Evolutionary conservation across 2,797 vertebrate species (phyloP).

Genomic region (Lutjanus argentimaculatus): DNA sequence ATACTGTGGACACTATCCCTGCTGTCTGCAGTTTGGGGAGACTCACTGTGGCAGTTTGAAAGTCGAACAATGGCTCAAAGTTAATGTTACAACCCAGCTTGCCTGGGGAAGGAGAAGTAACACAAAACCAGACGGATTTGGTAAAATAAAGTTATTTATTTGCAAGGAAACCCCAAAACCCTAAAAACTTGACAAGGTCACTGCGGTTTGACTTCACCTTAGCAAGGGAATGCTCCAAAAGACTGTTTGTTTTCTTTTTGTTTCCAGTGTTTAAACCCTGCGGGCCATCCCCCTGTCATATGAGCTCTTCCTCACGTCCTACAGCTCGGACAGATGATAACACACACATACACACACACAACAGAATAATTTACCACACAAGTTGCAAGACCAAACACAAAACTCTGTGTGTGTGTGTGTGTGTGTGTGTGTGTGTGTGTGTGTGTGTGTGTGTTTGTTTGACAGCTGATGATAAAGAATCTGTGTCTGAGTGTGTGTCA

Average conservation of each 20-base stretch:
- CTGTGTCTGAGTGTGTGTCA: background rate
- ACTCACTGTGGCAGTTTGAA: background rate
- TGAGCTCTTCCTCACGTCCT: slow-evolving; percentile 28
- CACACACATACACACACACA: background rate
- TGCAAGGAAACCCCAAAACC: background rate
- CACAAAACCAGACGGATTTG: too few relatives aligned
- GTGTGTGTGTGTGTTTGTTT: slow-evolving; percentile 31
- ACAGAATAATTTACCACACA: slow-evolving; percentile 51
- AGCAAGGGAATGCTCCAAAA: background rate
- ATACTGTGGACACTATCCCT: background rate
- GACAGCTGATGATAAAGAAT: slow-evolving; percentile 41
- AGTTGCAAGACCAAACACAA: slow-evolving; percentile 22
- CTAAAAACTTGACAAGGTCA: background rate
- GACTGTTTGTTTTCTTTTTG: slow-evolving; percentile 27
- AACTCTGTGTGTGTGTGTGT: slow-evolving; percentile 28
- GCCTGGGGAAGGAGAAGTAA: background rate
- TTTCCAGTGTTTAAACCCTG: slow-evolving; percentile 26
- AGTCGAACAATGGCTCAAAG: background rate
- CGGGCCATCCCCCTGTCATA: slow-evolving; percentile 13
- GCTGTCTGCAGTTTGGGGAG: background rate
- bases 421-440: background rate
- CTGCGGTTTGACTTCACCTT: background rate
- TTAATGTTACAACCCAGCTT: background rate
- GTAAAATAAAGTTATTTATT: background rate
- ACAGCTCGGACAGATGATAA: background rate